These are phyloP conservation scores for Sibirionetta formosa DNA, from an alignment of 2,797 vertebrate species.

Conservation along the genomic window DNA sequence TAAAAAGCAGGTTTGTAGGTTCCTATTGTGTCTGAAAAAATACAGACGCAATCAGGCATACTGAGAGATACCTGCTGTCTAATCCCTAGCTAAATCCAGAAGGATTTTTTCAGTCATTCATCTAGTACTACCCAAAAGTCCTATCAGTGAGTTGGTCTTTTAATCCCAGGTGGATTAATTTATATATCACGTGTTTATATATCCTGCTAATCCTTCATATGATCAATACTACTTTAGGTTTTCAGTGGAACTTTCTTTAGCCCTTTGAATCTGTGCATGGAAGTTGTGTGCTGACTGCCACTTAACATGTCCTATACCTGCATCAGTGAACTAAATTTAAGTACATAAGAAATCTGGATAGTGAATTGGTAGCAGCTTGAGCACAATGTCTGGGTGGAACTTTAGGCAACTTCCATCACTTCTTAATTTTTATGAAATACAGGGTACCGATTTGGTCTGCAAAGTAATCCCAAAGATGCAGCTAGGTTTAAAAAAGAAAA, in stretches of 20 bases:
- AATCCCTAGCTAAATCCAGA: constrained; percentile 14
- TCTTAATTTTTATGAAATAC: background rate
- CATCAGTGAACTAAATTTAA: background rate
- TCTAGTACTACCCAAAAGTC: background rate
- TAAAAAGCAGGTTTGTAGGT: background rate
- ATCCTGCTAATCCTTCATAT: background rate
- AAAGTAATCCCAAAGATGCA: background rate
- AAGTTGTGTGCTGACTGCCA: background rate
- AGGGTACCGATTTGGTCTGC: constrained; percentile 4
- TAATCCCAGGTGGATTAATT: constrained; percentile 36
- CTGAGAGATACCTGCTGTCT: background rate
- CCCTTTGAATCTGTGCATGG: background rate
- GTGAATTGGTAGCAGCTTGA: background rate
- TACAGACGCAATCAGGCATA: background rate
- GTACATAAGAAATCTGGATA: accelerated
- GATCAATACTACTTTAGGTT: background rate
- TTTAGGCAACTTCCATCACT: background rate
- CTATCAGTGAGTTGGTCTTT: background rate
- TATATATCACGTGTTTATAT: background rate
- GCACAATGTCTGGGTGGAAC: background rate
- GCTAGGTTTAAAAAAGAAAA: background rate
- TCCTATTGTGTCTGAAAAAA: background rate
- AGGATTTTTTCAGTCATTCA: background rate
- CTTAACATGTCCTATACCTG: background rate
- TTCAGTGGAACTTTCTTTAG: background rate